These are phyloP conservation scores for Tetheella fluctuosa DNA, from an alignment of 2,888 invertebrate genomes.

Conservation along the genomic window DNA sequence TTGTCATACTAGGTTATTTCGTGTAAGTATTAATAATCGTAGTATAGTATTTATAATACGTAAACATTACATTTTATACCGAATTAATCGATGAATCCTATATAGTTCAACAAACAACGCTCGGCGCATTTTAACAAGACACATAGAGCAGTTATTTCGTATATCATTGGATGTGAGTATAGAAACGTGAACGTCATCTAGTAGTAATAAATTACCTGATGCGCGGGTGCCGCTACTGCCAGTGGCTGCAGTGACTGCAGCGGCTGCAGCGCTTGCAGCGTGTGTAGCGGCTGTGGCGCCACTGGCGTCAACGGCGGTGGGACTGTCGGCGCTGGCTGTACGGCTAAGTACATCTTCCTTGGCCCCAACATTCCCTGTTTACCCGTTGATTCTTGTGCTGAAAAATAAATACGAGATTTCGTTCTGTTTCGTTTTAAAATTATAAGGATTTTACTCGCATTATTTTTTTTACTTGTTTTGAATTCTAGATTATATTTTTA, in stretches of 20 bases:
- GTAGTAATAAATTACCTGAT: conserved; percentile 81
- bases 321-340: conserved; percentile 87
- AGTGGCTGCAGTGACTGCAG: conserved; percentile 69
- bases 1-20: neutral
- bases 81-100: neutral
- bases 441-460: too few relatives aligned
- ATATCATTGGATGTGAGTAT: neutral
- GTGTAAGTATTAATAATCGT: neutral
- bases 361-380: conserved; percentile 94
- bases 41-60: too few relatives aligned
- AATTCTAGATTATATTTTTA: too few relatives aligned
- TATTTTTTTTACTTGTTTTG: too few relatives aligned
- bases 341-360: conserved; percentile 93
- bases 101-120: neutral
- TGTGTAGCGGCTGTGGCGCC: conserved; percentile 44
- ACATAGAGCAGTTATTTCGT: neutral
- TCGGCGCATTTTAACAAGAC: neutral
- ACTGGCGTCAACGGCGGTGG: conserved; percentile 66
- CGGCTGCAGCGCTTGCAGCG: conserved; percentile 52
- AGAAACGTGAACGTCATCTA: conserved; percentile 40
- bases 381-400: conserved; percentile 94
- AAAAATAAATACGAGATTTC: neutral
- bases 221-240: conserved; percentile 56
- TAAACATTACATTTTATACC: neutral
- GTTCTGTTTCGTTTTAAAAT: neutral